Conservation (phyloP, 2,888 invertebrate genomes). For the Hypomecis atomaria region DNA sequence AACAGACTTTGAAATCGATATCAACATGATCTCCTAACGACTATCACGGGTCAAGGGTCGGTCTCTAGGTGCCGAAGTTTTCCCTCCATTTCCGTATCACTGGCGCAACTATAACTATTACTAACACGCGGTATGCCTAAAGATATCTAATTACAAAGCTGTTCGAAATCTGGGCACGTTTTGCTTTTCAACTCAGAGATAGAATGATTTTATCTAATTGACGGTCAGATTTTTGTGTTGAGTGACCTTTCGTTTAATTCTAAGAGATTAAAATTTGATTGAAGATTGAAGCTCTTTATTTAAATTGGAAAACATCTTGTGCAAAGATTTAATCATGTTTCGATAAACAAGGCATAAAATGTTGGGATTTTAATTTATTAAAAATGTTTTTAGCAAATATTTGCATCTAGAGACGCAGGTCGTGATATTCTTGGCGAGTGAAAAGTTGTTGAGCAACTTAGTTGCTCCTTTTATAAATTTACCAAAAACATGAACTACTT, state of each 20-base stretch:
- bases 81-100: slow-evolving; percentile 8
- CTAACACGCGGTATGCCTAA: slow-evolving; percentile 13
- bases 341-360: too few relatives aligned
- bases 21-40: background rate
- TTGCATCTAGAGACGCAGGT: too few relatives aligned
- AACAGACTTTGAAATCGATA: slow-evolving; percentile 1
- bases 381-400: too few relatives aligned
- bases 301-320: background rate
- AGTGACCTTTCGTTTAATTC: background rate
- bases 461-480: too few relatives aligned
- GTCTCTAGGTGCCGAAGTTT: slow-evolving; percentile 17
- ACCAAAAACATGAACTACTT: too few relatives aligned
- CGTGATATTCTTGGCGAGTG: too few relatives aligned
- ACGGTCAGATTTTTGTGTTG: slow-evolving; percentile 4
- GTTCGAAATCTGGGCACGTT: slow-evolving; percentile 13
- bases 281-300: background rate
- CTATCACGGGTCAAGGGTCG: slow-evolving; percentile 10
- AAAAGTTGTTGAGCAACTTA: too few relatives aligned
- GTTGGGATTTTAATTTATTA: too few relatives aligned
- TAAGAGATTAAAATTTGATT: background rate
- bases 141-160: slow-evolving; percentile 14
- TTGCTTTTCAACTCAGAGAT: slow-evolving; percentile 3
- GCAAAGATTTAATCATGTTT: background rate
- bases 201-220: slow-evolving; percentile 8
- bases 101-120: slow-evolving; percentile 21